Conservation (phyloP, 2,888 invertebrate species). For the Sphaerophoria rueppellii region DNA sequence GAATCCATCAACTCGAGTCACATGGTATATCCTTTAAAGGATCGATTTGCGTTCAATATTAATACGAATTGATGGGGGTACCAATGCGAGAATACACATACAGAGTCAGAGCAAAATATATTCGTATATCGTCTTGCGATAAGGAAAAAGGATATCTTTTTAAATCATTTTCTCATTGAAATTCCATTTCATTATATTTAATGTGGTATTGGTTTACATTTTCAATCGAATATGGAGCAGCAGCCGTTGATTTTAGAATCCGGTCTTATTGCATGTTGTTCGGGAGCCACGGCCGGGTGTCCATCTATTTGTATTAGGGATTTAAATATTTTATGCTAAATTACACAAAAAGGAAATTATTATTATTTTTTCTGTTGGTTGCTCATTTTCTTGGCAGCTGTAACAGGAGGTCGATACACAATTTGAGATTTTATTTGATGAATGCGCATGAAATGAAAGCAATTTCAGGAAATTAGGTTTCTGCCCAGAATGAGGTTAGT, state of each 20-base stretch:
- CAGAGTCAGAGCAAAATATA: neutral
- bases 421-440: constrained; percentile 46
- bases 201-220: constrained; percentile 40
- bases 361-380: constrained; percentile 8
- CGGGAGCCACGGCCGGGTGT: neutral
- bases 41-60: constrained; percentile 47
- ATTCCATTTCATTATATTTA: constrained; percentile 62
- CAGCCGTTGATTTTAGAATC: neutral
- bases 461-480: constrained; percentile 25
- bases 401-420: constrained; percentile 17
- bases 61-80: constrained; percentile 52
- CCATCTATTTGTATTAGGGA: constrained; percentile 50
- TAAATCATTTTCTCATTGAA: constrained; percentile 64
- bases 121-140: constrained; percentile 27
- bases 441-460: constrained; percentile 1
- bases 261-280: constrained; percentile 3
- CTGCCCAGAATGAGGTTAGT: neutral
- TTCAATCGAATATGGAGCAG: neutral
- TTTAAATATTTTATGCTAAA: constrained; percentile 66
- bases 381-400: constrained; percentile 6
- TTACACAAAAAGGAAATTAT: constrained; percentile 38
- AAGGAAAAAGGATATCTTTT: constrained; percentile 56
- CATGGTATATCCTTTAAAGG: constrained; percentile 37
- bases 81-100: neutral
- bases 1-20: constrained; percentile 58